phyloP scores from a whole-genome alignment of 2,797 vertebrate species.

The Pteropus rufus region DNA sequence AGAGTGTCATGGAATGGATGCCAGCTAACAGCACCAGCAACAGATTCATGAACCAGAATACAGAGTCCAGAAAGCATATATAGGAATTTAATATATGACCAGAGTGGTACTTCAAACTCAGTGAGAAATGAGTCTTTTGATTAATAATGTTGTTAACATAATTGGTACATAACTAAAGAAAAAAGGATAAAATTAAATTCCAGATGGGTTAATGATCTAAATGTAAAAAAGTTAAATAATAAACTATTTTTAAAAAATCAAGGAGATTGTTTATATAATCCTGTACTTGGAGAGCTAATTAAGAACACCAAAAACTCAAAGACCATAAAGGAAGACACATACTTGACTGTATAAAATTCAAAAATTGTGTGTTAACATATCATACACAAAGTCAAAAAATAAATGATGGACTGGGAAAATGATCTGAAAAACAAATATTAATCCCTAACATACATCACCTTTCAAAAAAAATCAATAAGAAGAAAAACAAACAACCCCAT shows the following conservation, averaged over 20 bases:
- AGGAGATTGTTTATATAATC: not conserved
- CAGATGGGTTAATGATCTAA: not conserved
- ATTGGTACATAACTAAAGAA: not conserved
- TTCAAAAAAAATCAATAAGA: not conserved
- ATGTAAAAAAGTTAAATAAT: not conserved
- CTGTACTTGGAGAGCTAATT: not conserved
- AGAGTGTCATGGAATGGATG: not conserved
- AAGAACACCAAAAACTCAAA: not conserved
- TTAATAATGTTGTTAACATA: not conserved
- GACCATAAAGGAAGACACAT: not conserved
- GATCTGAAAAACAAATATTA: not conserved
- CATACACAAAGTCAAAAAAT: not conserved
- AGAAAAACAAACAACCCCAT: not conserved
- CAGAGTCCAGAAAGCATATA: not conserved
- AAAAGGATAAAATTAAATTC: not conserved
- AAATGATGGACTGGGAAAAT: not conserved
- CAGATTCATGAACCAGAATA: not conserved
- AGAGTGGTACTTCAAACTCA: not conserved
- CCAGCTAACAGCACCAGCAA: not conserved
- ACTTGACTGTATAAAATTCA: not conserved
- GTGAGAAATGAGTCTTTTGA: not conserved
- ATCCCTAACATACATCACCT: not conserved
- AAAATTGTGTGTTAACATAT: not conserved
- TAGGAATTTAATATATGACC: not conserved
- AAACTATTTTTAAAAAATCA: conserved; percentile 4